Base-by-base conservation (phyloP, 1,140 invertebrate genomes). In the Rhopalosiphum maidis region DNA sequence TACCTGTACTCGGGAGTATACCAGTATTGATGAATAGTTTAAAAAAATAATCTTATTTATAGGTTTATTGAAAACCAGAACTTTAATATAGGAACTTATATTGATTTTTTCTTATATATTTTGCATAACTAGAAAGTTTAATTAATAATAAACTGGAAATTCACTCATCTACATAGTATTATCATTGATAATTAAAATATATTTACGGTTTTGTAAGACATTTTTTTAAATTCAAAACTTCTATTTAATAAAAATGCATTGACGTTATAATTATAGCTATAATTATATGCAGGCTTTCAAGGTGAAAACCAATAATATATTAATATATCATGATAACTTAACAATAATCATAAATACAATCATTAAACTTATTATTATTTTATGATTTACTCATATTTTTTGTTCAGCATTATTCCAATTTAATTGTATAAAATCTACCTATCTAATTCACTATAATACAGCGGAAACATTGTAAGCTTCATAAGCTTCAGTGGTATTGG, bases 161-260 rank as follows among this genome's bases (percentile, higher is more conserved):
- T 68, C 60, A 68, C 30, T 68, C 15, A 11, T 18, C 30, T 68
- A n/a, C 60, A 18, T 18, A 68, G 60, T n/a, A 68, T 68, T 68
- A 68, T 68, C 60, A 68, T 68, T 68, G 30, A 68, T 68, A n/a
- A 68, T 68, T n/a, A 68, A 68, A 68, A 68, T 60, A 68, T n/a
- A 68, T n/a, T 68, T 30, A 68, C 60, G 5, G 30, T n/a, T 35
- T 77, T n/a, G 15, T 18, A n/a, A 77, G 4, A 15, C 18, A 18
- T 77, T 6, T n/a, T 77, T n/a, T 77, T 68, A 3, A 77, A 51
- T 77, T 77, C 30, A 77, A 77, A 5, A 77, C 30, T 35, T 15
- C 60, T 77, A n/a, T n/a, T 68, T n/a, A 68, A n/a, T n/a, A 9
- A 60, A 68, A n/a, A n/a, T 18, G 60, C n/a, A n/a, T 68, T 68